Evolutionary conservation across 2,113 vertebrate genomes (phyloP).

Genomic region (Anolis sagrei): DNA sequence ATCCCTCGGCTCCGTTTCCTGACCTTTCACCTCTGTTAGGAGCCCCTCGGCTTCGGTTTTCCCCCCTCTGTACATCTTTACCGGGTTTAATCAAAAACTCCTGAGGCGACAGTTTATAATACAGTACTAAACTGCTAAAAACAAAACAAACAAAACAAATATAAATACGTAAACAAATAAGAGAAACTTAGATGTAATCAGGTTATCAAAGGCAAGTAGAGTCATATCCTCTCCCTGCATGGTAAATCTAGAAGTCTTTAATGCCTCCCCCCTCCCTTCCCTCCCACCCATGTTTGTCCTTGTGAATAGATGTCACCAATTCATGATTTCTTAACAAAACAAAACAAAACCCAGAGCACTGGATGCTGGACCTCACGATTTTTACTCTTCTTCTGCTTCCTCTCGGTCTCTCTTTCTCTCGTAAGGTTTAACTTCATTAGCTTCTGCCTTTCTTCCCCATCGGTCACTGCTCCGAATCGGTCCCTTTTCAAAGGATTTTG

Average conservation of each 20-base stretch:
- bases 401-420: constrained; percentile 64
- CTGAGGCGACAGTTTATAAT: constrained; percentile 85
- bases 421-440: constrained; percentile 78
- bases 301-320: constrained; percentile 80
- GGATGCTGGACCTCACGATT: constrained; percentile 80
- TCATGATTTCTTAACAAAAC: constrained; percentile 64
- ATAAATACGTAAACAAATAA: constrained; percentile 50
- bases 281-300: constrained; percentile 75
- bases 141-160: not conserved
- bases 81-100: constrained; percentile 82
- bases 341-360: constrained; percentile 70
- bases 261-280: constrained; percentile 13
- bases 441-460: constrained; percentile 70
- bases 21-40: constrained; percentile 78
- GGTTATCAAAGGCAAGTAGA: constrained; percentile 88
- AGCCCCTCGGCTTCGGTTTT: constrained; percentile 76
- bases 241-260: constrained; percentile 83
- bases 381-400: constrained; percentile 53
- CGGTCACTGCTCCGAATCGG: constrained; percentile 71
- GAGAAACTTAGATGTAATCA: constrained; percentile 84
- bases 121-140: constrained; percentile 87
- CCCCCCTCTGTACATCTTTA: constrained; percentile 85
- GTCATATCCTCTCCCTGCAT: constrained; percentile 85
- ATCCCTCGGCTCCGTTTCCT: constrained; percentile 65
- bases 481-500: constrained; percentile 69